Evolutionary conservation across 2,113 vertebrate species (phyloP).

Genomic region (Malurus elegans): DNA sequence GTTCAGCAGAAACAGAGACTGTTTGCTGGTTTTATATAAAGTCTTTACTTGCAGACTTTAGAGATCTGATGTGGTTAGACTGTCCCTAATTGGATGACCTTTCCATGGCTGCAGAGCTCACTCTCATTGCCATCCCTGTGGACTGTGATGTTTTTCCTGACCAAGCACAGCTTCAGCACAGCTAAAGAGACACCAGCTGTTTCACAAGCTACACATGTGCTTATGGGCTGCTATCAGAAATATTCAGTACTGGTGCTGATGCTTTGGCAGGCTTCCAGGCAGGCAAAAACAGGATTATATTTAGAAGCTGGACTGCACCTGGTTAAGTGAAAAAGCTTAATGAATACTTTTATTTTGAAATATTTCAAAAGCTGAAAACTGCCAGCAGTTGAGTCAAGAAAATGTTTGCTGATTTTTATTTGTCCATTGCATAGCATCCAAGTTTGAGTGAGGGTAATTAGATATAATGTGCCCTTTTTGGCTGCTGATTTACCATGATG

Average conservation of each 20-base stretch:
- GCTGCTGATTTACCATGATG: slow-evolving; percentile 18
- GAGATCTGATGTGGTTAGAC: neutral
- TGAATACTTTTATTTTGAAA: neutral
- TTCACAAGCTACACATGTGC: neutral
- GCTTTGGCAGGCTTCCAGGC: neutral
- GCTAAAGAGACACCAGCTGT: neutral
- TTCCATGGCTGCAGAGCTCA: neutral
- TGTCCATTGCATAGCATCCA: neutral
- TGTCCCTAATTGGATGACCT: neutral
- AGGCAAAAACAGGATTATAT: neutral
- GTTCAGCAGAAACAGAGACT: neutral
- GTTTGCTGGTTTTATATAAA: neutral
- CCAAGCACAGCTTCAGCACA: neutral
- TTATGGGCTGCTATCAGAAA: neutral
- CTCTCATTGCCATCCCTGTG: neutral
- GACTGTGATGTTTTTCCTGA: neutral
- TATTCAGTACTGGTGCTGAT: neutral
- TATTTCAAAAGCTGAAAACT: neutral
- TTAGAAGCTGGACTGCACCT: neutral
- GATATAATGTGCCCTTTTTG: neutral
- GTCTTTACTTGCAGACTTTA: neutral
- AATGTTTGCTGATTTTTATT: neutral
- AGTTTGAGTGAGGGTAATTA: slow-evolving; percentile 30
- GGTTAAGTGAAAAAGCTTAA: neutral
- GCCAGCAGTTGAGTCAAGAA: neutral